Conservation (phyloP, 1,140 invertebrate genomes). For the Cotesia chilonis region DNA sequence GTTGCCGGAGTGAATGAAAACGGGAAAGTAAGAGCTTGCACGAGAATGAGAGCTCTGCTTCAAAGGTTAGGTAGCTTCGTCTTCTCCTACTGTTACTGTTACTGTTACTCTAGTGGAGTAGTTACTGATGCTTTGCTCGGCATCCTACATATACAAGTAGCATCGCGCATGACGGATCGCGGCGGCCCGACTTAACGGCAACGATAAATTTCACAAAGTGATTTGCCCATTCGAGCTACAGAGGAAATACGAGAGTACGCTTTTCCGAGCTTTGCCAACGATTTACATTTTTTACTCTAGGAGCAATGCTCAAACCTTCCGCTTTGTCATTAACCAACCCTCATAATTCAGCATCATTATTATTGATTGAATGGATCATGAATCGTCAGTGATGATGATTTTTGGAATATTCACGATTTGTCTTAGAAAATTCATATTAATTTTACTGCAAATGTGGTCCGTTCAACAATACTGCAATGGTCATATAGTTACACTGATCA, state of each 20-base stretch:
- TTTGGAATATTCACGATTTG: too few species aligned
- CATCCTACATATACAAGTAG: neutral
- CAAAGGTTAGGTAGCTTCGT: neutral
- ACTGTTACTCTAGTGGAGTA: neutral
- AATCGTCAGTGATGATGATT: too few species aligned
- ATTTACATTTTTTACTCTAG: slow-evolving; percentile 9
- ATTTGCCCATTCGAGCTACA: slow-evolving; percentile 21
- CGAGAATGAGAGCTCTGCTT: neutral
- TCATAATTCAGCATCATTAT: too few species aligned
- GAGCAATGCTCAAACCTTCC: too few species aligned
- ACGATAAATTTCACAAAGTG: slow-evolving; percentile 31
- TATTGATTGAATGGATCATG: too few species aligned
- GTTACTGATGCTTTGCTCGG: neutral
- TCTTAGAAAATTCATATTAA: too few species aligned
- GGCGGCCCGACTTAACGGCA: slow-evolving; percentile 20
- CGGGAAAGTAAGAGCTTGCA: slow-evolving; percentile 21
- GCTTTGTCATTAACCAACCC: too few species aligned
- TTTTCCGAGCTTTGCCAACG: slow-evolving; percentile 11
- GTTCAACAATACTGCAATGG: too few species aligned
- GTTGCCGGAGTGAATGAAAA: slow-evolving; percentile 28
- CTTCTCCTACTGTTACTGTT: too few species aligned
- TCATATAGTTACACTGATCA: too few species aligned
- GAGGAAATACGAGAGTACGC: slow-evolving; percentile 21
- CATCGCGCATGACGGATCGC: slow-evolving; percentile 24
- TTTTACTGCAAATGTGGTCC: too few species aligned